Base-by-base conservation (phyloP, 1,140 invertebrate genomes). In the Saxidomus purpurata region DNA sequence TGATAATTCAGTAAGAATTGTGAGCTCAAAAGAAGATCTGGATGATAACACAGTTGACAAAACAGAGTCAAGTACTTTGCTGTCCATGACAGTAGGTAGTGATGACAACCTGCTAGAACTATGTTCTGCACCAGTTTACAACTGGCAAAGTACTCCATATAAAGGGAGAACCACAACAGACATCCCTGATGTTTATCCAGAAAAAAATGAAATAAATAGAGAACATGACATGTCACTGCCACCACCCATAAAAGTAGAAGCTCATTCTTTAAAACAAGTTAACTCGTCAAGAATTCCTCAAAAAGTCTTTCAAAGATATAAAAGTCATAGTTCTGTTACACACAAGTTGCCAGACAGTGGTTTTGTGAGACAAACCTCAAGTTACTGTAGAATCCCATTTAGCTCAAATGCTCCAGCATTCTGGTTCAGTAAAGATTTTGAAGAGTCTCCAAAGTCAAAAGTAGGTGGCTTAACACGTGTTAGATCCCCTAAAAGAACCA, bases 321-420 rank as follows among this genome's bases (percentile, higher is more conserved):
- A 34, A 80, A 55, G 47, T 34, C 77, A 34, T 52, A 31, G 77
- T 38, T 28, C 25, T 25, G 11, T 59, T 11, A 6, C 31, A 8
- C 3, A 0, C 17, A 85, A 38, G 34, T 31, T 79, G 38, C 85
- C 85, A 79, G 74, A 28, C 15, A 43, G 28, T 55, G 61, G 61
- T 11, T 0, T 25, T 49, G 59, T 52, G n/a, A 82, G 55, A 83
- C 63, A 83, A 22, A 40, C 28, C 19, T 76, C 63, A 13, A 77
- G 79, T n/a, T 83, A 55, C 34, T 89, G 87, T 38, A 83, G 67
- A 83, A 89, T 89, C 36, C 87, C 87, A 83, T 89, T 89, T 25
- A 28, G 19, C 28, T 25, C 28, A 47, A 55, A 84, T 71, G 47
- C 38, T n/a, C 69, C 47, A 40, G 55, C 80, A 40, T 74, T 43